Base-by-base conservation (phyloP, 2,797 vertebrate genomes). In the Enteromius paludinosus region DNA sequence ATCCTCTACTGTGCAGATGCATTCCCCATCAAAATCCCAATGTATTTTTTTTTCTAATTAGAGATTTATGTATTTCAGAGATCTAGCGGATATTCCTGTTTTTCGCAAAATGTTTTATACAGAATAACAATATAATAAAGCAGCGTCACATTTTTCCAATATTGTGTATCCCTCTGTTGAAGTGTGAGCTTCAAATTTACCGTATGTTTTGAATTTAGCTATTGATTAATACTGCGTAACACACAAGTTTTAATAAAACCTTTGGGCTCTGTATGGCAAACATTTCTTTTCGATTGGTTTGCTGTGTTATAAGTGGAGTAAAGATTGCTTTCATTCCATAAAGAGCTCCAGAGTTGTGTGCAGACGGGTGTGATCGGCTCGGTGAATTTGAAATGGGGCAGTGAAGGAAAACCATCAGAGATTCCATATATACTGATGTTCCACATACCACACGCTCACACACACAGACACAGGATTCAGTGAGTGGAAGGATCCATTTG, bases 341-440 rank as follows among this genome's bases (percentile, higher is more conserved):
- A 38, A 33, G 38, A 76, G 49, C 2, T 54, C 65, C 79, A 80
- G 66, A 83, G 62, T 78, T 78, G 17, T 33, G n/a, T 61, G 33
- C 68, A 81, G 65, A 82, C 84, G 75, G 75, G 56, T 79, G 41
- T 18, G 52, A 78, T 69, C 82, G 85, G 66, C 45, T 84, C 83
- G 83, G 52, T 81, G 83, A 88, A 52, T 81, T 64, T 86, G 73
- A 83, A 88, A 88, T 85, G 87, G 72, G 33, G 85, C 85, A 81
- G 80, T 83, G 59, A 87, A 81, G 81, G 81, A 74, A 85, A 88
- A 78, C 68, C 72, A 82, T 86, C 72, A 83, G 62, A 74, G 80
- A 66, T 82, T 81, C 73, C 73, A 74, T 68, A 79, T 81, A 56
- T 47, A 59, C 52, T 45, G 49, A 30, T 0, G 20, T 41, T 86